Evolutionary conservation across 2,113 vertebrate species (phyloP).

Genomic region (Rhynchomys soricoides): DNA sequence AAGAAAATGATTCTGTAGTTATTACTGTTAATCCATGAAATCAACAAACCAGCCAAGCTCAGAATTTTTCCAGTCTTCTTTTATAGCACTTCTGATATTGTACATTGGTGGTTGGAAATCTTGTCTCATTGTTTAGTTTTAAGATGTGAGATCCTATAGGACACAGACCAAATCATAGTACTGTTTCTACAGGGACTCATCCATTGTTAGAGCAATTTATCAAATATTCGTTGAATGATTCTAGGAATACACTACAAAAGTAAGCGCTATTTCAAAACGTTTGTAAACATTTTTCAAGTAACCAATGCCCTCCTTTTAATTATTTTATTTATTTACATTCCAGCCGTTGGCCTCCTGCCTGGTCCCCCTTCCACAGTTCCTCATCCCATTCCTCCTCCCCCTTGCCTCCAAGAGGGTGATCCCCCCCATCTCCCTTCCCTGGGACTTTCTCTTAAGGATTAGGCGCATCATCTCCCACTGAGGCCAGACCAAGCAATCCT

Average conservation of each 20-base stretch:
- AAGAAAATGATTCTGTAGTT: slow-evolving; percentile 24
- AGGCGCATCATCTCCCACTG: no score
- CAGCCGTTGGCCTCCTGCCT: no score
- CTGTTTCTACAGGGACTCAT: neutral
- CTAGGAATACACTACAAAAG: neutral
- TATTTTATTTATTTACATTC: no score
- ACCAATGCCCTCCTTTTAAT: neutral
- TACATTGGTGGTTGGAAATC: neutral
- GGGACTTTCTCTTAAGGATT: no score
- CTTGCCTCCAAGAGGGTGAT: no score
- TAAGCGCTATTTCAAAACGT: slow-evolving; percentile 15
- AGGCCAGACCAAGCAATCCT: no score
- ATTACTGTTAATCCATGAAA: slow-evolving; percentile 23
- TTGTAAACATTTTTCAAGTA: slow-evolving; percentile 5
- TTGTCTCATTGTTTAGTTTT: neutral
- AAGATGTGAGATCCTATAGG: neutral
- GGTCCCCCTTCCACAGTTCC: no score
- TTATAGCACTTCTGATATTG: neutral
- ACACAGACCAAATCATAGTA: neutral
- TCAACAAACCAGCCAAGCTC: neutral
- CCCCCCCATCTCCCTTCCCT: no score
- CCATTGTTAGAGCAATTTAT: neutral
- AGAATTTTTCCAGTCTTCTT: neutral
- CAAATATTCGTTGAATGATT: neutral
- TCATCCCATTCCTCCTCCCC: no score